A percentile compares a stretch with the other conserved stretches of the same genome.
These are phyloP conservation scores for Leuctra nigra DNA, from an alignment of 2,888 invertebrate genomes.

Conservation along the genomic window DNA sequence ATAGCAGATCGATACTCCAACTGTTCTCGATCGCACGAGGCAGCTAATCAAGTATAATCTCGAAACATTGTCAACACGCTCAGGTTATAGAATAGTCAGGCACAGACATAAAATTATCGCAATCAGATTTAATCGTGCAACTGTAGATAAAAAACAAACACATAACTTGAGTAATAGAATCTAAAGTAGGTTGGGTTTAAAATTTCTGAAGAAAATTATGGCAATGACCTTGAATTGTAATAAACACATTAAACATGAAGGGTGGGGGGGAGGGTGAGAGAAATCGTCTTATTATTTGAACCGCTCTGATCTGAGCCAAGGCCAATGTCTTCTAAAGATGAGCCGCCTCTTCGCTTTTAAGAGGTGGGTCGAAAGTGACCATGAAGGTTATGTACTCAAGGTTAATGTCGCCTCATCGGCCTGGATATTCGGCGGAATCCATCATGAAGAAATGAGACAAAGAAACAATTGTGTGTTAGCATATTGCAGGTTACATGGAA, in stretches of 20 bases:
- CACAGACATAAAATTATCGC: too few relatives aligned
- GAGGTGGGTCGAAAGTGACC: constrained; percentile 6
- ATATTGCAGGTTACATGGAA: background rate
- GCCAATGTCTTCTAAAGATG: constrained; percentile 18
- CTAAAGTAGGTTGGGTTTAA: too few relatives aligned
- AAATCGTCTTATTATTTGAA: background rate
- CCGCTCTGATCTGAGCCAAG: constrained; percentile 17
- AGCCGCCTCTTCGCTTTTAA: background rate
- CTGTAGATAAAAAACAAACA: too few relatives aligned
- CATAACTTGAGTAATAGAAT: too few relatives aligned
- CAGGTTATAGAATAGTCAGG: too few relatives aligned
- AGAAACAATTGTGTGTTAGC: background rate
- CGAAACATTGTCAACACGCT: too few relatives aligned
- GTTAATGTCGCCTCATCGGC: background rate
- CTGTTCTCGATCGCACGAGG: too few relatives aligned
- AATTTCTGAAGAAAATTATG: too few relatives aligned
- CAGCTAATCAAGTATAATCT: too few relatives aligned
- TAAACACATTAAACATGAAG: background rate
- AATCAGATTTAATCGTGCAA: too few relatives aligned
- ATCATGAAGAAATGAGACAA: constrained; percentile 8
- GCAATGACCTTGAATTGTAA: too few relatives aligned
- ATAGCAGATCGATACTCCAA: too few relatives aligned
- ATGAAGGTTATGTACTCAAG: constrained; percentile 10
- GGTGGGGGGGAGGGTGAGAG: background rate
- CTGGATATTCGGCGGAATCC: constrained; percentile 6